A percentile compares a stretch with the other conserved stretches of the same genome.
Conservation (phyloP, 2,113 vertebrate genomes). For the Rafetus swinhoei region DNA sequence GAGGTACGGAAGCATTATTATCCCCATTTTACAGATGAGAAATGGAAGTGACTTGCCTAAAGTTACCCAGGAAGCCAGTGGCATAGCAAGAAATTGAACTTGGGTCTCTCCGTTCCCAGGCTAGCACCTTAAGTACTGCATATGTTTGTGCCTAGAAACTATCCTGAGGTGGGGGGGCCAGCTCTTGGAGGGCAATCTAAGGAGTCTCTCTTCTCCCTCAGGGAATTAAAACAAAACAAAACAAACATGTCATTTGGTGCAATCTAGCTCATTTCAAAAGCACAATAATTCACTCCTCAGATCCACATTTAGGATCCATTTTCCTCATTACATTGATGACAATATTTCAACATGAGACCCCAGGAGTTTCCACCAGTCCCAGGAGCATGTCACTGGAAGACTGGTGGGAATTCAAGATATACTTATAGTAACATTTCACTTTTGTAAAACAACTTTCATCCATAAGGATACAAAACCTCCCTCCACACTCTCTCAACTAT, state of each 20-base stretch:
- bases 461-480: background rate
- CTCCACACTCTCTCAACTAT: background rate
- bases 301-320: background rate
- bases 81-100: background rate
- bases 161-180: background rate
- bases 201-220: background rate
- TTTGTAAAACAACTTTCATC: background rate
- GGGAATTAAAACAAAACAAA: background rate
- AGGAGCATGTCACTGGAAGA: background rate
- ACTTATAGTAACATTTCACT: background rate
- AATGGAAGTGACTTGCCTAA: background rate
- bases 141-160: background rate
- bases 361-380: accelerated
- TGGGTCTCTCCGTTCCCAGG: background rate
- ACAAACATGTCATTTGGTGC: background rate
- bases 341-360: background rate
- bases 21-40: no score
- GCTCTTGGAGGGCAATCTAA: background rate
- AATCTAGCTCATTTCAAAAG: background rate
- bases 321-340: background rate
- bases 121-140: background rate
- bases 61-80: background rate
- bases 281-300: background rate
- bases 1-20: background rate
- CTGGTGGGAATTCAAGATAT: accelerated